These are phyloP conservation scores for Clytia hemisphaerica DNA, from an alignment of 30 jellyfish, hydroid and myxozoan genomes.

Conservation along the genomic window DNA sequence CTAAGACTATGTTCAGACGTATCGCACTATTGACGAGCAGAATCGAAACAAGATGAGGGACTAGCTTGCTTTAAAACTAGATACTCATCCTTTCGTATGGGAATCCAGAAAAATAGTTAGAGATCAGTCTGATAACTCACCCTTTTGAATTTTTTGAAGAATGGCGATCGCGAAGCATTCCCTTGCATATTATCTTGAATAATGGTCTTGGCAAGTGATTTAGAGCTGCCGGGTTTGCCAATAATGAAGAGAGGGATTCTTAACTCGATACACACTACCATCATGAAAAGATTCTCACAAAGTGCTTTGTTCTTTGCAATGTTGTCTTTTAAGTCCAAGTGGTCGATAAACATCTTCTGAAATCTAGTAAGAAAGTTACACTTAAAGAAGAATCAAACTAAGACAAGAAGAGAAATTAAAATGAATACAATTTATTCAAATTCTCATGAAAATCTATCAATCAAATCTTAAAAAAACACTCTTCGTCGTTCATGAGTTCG, in stretches of 20 bases:
- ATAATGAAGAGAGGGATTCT: constrained; percentile 72
- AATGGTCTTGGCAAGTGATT: constrained; percentile 63
- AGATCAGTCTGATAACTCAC: constrained; percentile 20
- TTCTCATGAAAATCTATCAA: too few species aligned
- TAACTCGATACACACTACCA: constrained; percentile 74
- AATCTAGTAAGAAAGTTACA: constrained; percentile 22
- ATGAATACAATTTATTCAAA: too few species aligned
- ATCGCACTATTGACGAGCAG: too few species aligned
- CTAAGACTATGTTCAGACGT: too few species aligned
- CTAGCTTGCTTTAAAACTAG: too few species aligned
- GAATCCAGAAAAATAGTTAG: too few species aligned
- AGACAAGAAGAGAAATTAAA: too few species aligned
- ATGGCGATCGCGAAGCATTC: constrained; percentile 41
- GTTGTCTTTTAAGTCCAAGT: constrained; percentile 51
- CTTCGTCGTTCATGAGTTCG: too few species aligned
- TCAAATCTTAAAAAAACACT: too few species aligned
- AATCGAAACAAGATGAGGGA: too few species aligned
- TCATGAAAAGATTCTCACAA: constrained; percentile 66
- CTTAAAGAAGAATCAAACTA: too few species aligned
- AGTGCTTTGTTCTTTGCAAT: constrained; percentile 66
- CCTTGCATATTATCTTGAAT: constrained; percentile 82
- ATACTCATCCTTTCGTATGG: too few species aligned
- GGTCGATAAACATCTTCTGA: constrained; percentile 54
- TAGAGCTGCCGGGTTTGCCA: constrained; percentile 77
- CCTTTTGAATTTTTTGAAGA: constrained; percentile 61